Evolutionary conservation across 2,888 invertebrate species (phyloP), one percentile per base, ranked within the genome.

Genomic region (Germaria angustata): DNA sequence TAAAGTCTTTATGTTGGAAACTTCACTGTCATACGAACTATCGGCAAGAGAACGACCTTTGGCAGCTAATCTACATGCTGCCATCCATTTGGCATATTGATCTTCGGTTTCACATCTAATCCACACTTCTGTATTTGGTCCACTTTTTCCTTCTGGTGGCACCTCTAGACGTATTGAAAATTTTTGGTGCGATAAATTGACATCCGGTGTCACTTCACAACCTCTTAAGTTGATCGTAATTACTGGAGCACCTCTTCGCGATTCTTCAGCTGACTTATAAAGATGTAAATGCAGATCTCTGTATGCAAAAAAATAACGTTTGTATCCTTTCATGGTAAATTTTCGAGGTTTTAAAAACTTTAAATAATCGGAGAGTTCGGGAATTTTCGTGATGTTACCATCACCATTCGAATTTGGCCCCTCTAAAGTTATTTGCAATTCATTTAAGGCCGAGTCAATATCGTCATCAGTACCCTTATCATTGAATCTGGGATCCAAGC

Each of bases 41-140:
- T 99, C 99, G 0, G 99, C 99, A 87, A 99, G 94, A 13, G 99
- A 97, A 85, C 99, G 96, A 0, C 99, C 99, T 91, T 98, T 98
- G 2, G 98, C 94, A 0, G 99, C 99, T 84, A 99, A 92, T 80
- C 97, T 94, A 89, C 98, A 98, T 1, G 99, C 99, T 0, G 99
- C 98, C 95, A 99, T 97, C 99, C 99, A 99, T 89, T 96, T 96
- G n/a, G 99, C 98, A 92, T 99, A 99, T 90, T 99, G 98, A 65
- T 97, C 96, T 92, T 99, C 97, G 86, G 95, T 95, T 87, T 98
- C 98, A 90, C 99, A 99, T 89, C 98, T 94, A 86, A 99, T 95
- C 94, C 97, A 97, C 93, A 99, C 96, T 92, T 99, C 99, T 76
- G 95, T 95, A 96, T 99, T 98, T 90, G 99, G 98, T 71, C 96